Evolutionary conservation across 1,140 invertebrate species (phyloP), one percentile per base, ranked within the genome.

Genomic region (Tribolium castaneum): DNA sequence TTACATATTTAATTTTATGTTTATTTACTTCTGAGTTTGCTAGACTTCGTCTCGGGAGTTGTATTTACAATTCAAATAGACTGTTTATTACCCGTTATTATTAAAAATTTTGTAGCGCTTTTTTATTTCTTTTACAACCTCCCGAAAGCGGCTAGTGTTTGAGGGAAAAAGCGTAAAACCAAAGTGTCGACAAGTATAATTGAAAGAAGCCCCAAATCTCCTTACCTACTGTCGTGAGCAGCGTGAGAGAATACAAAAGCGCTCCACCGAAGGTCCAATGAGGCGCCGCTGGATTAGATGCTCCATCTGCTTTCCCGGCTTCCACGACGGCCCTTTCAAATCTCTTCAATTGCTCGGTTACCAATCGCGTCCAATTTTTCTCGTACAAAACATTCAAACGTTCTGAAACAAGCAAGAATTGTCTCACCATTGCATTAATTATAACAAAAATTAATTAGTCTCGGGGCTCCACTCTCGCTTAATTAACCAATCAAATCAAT

Each of bases 151-250:
- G 3, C 25, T 30, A 4, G 25, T 30, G 13, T 50, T 75, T 52
- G n/a, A 2, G 9, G 9, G 39, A 66, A 66, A 66, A 9, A 66
- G 16, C 30, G 54, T 22, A 59, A 59, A 59, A 2, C 52, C 52
- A n/a, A 30, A 59, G 59, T 66, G 59, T 35, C 30, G 30, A 4
- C 59, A 66, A 66, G 59, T 13, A 66, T 66, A 66, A 66, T 66
- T 66, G 59, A 66, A 35, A 35, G 59, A 34, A 66, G 39, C 30
- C 25, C 35, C 1, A 52, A 76, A 62, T 78, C 19, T 73, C 84
- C 87, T 88, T 86, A 94, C 94, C 95, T 81, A 96, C 95, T 45
- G 95, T 96, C 12, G 94, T 96, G 84, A 96, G 93, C 81, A 96
- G 92, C 70, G 94, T 95, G 78, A 96, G 90, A 22, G 93, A 94